phyloP scores from a whole-genome alignment of 2,888 invertebrate genomes.

The Catocala nupta region DNA sequence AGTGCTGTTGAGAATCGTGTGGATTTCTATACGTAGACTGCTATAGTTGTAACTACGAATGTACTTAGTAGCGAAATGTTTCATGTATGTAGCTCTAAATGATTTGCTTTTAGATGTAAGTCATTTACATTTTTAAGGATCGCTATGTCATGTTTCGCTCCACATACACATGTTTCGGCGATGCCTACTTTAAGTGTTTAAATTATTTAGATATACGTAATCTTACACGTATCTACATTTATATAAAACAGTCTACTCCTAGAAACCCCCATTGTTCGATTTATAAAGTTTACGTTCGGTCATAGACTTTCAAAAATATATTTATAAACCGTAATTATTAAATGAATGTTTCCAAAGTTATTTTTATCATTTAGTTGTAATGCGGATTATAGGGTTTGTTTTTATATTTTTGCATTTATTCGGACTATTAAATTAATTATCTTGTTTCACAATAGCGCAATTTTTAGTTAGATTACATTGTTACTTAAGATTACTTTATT shows the following conservation, averaged over 20 bases:
- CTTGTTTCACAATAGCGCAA: slow-evolving; percentile 50
- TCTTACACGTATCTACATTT: neutral
- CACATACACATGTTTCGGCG: neutral
- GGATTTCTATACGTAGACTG: slow-evolving; percentile 14
- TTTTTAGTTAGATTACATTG: slow-evolving; percentile 42
- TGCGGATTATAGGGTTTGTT: slow-evolving; percentile 28
- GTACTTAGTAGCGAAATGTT: neutral
- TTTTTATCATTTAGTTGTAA: slow-evolving; percentile 23
- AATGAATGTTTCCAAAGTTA: slow-evolving; percentile 30
- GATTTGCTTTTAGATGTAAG: slow-evolving; percentile 2
- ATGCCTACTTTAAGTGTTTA: neutral
- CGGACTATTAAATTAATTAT: slow-evolving; percentile 19
- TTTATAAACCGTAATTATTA: slow-evolving; percentile 21
- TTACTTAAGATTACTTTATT: slow-evolving; percentile 56
- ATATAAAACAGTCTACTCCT: neutral
- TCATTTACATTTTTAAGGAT: neutral
- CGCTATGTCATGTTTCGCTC: neutral
- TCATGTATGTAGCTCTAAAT: neutral
- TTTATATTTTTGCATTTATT: slow-evolving; percentile 48
- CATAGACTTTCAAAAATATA: slow-evolving; percentile 25
- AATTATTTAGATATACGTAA: neutral
- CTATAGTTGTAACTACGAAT: neutral
- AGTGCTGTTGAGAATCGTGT: slow-evolving; percentile 9
- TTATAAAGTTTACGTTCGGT: slow-evolving; percentile 13
- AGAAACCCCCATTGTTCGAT: slow-evolving; percentile 16